Evolutionary conservation across 2,797 vertebrate species (phyloP).

Genomic region (Astyanax mexicanus): DNA sequence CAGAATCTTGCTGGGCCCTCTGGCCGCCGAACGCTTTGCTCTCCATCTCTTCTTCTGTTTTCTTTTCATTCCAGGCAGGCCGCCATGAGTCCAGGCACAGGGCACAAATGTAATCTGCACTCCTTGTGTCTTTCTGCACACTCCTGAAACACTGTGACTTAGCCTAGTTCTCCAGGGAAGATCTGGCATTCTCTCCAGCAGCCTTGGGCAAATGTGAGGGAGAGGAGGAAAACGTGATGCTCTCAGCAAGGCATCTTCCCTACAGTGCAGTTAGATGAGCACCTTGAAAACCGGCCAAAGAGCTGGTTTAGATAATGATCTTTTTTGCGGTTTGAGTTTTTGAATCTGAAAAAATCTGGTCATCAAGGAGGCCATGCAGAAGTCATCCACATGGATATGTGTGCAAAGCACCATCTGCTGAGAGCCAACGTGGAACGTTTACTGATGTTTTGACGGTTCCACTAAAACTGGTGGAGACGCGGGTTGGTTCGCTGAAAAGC

Average conservation of each 20-base stretch:
- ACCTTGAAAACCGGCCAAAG: background rate
- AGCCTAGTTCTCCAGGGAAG: constrained; percentile 35
- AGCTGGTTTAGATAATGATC: background rate
- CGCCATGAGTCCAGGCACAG: background rate
- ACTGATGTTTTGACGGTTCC: no score
- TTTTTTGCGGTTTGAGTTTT: background rate
- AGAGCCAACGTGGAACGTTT: no score
- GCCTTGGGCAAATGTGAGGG: background rate
- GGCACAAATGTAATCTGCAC: constrained; percentile 30
- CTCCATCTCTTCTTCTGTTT: constrained; percentile 40
- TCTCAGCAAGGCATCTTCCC: background rate
- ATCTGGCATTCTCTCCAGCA: background rate
- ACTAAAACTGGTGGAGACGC: no score
- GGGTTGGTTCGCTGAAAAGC: no score
- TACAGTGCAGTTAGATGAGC: background rate
- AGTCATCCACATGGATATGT: background rate
- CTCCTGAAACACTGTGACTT: constrained; percentile 35
- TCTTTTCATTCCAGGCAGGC: constrained; percentile 41
- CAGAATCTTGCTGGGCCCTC: background rate
- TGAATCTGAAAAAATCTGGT: background rate
- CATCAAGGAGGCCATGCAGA: background rate
- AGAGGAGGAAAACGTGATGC: background rate
- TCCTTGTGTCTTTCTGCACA: constrained; percentile 34
- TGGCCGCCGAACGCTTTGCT: constrained; percentile 9
- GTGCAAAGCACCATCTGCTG: background rate